Evolutionary conservation across 2,888 invertebrate species (phyloP).

Genomic region (Parnassius apollo): DNA sequence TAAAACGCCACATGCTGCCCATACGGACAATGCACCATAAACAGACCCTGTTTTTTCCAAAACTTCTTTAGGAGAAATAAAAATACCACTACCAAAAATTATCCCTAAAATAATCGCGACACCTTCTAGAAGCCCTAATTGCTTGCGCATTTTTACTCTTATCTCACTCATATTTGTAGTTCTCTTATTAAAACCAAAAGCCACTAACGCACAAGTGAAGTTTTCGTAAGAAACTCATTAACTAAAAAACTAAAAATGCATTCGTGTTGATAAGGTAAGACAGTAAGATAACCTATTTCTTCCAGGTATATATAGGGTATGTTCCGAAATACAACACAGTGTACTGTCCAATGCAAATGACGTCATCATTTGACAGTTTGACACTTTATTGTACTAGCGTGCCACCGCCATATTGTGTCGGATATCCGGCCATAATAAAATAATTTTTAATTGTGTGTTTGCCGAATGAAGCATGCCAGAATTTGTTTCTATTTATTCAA

Average conservation of each 20-base stretch:
- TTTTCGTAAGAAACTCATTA: too few relatives aligned
- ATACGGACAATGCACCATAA: slow-evolving; percentile 92
- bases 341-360: too few relatives aligned
- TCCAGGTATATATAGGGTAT: too few relatives aligned
- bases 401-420: too few relatives aligned
- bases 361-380: too few relatives aligned
- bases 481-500: too few relatives aligned
- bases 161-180: slow-evolving; percentile 60
- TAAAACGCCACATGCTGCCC: slow-evolving; percentile 93
- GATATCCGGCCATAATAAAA: too few relatives aligned
- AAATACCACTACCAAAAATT: slow-evolving; percentile 97
- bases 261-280: neutral
- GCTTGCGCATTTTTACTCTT: slow-evolving; percentile 91
- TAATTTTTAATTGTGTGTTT: too few relatives aligned
- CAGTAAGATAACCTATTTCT: neutral
- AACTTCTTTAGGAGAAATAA: slow-evolving; percentile 97
- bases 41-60: slow-evolving; percentile 94
- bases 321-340: too few relatives aligned
- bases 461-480: too few relatives aligned
- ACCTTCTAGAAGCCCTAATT: slow-evolving; percentile 93
- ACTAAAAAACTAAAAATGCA: neutral
- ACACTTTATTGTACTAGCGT: too few relatives aligned
- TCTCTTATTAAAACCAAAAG: neutral
- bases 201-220: too few relatives aligned
- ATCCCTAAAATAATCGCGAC: slow-evolving; percentile 96